Evolutionary conservation across 2,113 vertebrate species (phyloP).

Genomic region (Centropus unirufus): DNA sequence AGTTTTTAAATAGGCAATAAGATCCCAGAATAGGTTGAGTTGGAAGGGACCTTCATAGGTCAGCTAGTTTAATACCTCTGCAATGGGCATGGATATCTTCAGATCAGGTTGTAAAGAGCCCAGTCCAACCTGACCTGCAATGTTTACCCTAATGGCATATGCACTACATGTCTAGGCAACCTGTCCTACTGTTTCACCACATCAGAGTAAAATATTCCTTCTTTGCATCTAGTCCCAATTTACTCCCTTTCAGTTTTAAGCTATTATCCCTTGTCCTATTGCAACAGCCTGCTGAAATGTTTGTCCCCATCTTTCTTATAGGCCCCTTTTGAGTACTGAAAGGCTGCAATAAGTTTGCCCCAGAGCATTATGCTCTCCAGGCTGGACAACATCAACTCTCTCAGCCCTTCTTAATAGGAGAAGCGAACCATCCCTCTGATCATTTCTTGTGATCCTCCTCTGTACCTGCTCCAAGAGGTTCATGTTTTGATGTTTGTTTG

Average conservation of each 20-base stretch:
- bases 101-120: not conserved
- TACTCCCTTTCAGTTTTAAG: not conserved
- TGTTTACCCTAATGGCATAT: not conserved
- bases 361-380: not conserved
- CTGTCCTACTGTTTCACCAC: not conserved
- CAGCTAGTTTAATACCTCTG: accelerated
- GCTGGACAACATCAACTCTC: not conserved
- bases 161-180: not conserved
- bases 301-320: not conserved
- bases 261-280: not conserved
- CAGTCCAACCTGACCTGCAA: not conserved
- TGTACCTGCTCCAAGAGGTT: not conserved
- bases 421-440: not conserved
- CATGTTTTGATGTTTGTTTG: no score
- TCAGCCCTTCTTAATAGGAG: accelerated
- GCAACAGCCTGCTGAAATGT: not conserved
- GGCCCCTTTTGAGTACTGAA: not conserved
- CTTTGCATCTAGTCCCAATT: not conserved
- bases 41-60: not conserved
- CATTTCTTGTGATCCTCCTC: not conserved
- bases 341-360: not conserved
- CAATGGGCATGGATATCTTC: not conserved
- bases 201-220: not conserved
- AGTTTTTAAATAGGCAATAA: not conserved
- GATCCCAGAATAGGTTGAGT: not conserved